A percentile compares a stretch with the other conserved stretches of the same genome.
These are phyloP conservation scores for Synodontis membranacea DNA, from an alignment of 2,113 vertebrate genomes.

Conservation along the genomic window DNA sequence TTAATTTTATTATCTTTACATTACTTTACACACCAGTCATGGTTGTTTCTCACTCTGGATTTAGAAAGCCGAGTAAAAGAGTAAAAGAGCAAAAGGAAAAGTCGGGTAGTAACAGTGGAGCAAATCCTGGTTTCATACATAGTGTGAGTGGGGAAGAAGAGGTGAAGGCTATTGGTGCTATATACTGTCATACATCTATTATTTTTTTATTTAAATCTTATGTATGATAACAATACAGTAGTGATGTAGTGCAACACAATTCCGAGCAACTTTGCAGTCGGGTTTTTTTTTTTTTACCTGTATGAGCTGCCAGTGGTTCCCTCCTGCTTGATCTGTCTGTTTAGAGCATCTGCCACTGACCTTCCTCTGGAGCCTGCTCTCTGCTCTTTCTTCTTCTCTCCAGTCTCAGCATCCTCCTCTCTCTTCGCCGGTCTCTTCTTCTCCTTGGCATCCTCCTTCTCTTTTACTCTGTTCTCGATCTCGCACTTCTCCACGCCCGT, in stretches of 20 bases:
- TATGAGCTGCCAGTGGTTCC: slow-evolving; percentile 83
- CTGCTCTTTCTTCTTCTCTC: slow-evolving; percentile 55
- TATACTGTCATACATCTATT: neutral
- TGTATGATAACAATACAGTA: neutral
- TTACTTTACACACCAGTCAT: neutral
- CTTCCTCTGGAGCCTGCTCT: slow-evolving; percentile 72
- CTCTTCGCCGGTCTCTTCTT: slow-evolving; percentile 56
- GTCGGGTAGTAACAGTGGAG: too few relatives aligned
- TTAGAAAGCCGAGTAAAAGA: neutral
- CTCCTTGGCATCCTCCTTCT: slow-evolving; percentile 67
- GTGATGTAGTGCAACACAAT: neutral
- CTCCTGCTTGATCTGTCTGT: slow-evolving; percentile 90
- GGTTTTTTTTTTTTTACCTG: slow-evolving; percentile 73
- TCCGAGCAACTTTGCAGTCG: neutral
- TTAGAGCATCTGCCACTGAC: slow-evolving; percentile 85
- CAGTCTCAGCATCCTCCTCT: slow-evolving; percentile 60
- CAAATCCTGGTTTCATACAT: neutral
- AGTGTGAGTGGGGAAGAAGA: neutral
- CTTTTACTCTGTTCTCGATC: slow-evolving; percentile 74
- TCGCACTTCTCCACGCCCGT: slow-evolving; percentile 77
- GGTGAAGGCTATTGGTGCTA: neutral
- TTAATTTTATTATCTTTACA: neutral
- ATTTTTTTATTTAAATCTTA: neutral
- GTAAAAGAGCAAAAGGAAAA: too few relatives aligned
- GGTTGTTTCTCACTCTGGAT: neutral